Evolutionary conservation across 1,140 invertebrate species (phyloP).

Genomic region (Lucilia sericata): DNA sequence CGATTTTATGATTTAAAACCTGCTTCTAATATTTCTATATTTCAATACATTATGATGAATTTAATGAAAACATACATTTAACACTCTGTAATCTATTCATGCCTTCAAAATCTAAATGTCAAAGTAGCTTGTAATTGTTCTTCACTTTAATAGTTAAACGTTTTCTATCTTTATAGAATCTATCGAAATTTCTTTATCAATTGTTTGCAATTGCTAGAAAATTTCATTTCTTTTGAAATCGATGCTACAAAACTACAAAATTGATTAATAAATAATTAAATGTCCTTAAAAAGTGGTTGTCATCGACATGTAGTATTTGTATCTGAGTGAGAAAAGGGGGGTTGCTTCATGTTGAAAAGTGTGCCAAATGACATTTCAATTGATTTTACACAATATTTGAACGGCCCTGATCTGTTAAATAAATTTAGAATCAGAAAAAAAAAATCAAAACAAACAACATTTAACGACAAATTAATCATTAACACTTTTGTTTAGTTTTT

Average conservation of each 20-base stretch:
- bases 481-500: too few relatives aligned
- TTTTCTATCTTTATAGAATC: neutral
- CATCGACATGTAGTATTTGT: neutral
- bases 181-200: neutral
- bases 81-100: neutral
- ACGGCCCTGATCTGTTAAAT: slow-evolving; percentile 15
- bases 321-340: neutral
- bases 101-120: neutral
- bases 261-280: slow-evolving; percentile 4
- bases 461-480: neutral
- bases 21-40: too few relatives aligned
- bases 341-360: neutral
- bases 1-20: too few relatives aligned
- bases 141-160: neutral
- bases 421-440: neutral
- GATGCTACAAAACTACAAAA: neutral
- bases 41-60: too few relatives aligned
- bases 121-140: neutral
- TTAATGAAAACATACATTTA: neutral
- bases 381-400: slow-evolving; percentile 12
- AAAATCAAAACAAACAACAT: neutral
- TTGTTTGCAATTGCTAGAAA: neutral
- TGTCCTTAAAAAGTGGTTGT: slow-evolving; percentile 1
- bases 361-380: slow-evolving; percentile 16
- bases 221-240: neutral